These are phyloP conservation scores for Collichthys lucidus DNA, from an alignment of 2,113 vertebrate species.

Conservation along the genomic window DNA sequence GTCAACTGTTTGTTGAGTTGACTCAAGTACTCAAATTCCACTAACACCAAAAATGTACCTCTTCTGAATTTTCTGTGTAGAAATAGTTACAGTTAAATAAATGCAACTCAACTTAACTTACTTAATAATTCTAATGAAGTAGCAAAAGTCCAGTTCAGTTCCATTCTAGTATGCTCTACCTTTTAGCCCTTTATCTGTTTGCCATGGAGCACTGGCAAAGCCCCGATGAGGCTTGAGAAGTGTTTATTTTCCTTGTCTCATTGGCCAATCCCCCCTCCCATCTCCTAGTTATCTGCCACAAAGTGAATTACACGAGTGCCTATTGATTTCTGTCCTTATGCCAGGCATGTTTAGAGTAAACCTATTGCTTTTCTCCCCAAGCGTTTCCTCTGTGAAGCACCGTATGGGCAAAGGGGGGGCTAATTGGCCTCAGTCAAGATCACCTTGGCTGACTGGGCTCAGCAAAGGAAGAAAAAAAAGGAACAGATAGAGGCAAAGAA, in stretches of 20 bases:
- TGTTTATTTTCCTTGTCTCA: constrained; percentile 46
- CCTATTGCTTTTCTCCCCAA: constrained; percentile 70
- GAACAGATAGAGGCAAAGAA: not conserved
- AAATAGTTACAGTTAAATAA: not conserved
- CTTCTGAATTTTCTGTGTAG: no score
- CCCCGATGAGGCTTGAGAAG: constrained; percentile 43
- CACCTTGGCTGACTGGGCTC: constrained; percentile 49
- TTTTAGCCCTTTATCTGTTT: not conserved
- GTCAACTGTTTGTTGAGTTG: no score
- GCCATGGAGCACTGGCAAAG: constrained; percentile 25
- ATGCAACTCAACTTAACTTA: not conserved
- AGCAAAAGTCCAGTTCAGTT: not conserved
- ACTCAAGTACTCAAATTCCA: no score
- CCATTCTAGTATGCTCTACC: not conserved
- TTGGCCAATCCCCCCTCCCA: constrained; percentile 46
- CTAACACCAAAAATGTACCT: no score
- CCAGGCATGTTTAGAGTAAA: constrained; percentile 72
- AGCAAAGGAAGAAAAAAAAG: constrained; percentile 13
- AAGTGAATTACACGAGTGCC: constrained; percentile 78
- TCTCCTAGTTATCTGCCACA: constrained; percentile 65
- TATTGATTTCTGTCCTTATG: constrained; percentile 80
- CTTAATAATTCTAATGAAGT: not conserved
- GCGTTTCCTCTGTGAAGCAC: constrained; percentile 64
- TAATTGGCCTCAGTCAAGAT: constrained; percentile 75
- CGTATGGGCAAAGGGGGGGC: constrained; percentile 40